Evolutionary conservation across 2,113 vertebrate genomes (phyloP), one percentile per base, ranked within the genome.

Genomic region (Canis aureus): DNA sequence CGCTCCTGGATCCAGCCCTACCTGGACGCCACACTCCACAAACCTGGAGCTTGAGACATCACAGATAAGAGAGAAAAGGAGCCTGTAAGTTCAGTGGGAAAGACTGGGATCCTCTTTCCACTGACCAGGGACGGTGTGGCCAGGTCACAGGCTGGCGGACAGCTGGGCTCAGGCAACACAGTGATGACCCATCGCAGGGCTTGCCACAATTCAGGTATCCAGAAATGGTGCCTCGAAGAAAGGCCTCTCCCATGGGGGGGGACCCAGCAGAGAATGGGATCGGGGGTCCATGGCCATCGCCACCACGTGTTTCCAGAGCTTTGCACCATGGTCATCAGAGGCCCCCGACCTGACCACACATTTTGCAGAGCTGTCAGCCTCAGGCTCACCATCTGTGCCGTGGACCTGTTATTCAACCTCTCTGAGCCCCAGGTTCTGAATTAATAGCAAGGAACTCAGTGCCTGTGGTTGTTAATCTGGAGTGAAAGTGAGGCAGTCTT

Each of bases 221-320:
- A 25, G 35, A 57, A 71, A 22, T 8, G 51, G 66, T 3, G 27
- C 53, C 73, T 85, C 4, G 0, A 38, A 20, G 32, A n/a, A 49
- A 71, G 69, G 25, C 22, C 69, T 74, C 19, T 69, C 35, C 89
- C 62, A 9, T 2, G 38, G 6, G 2, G 55, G 55, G 55, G 27
- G 32, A 57, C 22, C 17, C 55, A 51, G 59, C 25, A 49, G 13
- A 85, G 76, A 49, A 57, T 10, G 38, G 8, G 29, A 17, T 29
- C 51, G 35, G 62, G 23, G 27, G 73, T 74, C 59, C 22, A 5
- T 29, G 64, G 35, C n/a, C 64, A 1, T 51, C 82, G 15, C 32
- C 1, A 7, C 51, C 7, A 22, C 16, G 22, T 0, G 0, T 8
- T 57, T 43, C 0, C 0, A 2, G 64, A 51, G 20, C 32, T 55